phyloP scores from a whole-genome alignment of 2,113 vertebrate genomes.

The Panthera leo region DNA sequence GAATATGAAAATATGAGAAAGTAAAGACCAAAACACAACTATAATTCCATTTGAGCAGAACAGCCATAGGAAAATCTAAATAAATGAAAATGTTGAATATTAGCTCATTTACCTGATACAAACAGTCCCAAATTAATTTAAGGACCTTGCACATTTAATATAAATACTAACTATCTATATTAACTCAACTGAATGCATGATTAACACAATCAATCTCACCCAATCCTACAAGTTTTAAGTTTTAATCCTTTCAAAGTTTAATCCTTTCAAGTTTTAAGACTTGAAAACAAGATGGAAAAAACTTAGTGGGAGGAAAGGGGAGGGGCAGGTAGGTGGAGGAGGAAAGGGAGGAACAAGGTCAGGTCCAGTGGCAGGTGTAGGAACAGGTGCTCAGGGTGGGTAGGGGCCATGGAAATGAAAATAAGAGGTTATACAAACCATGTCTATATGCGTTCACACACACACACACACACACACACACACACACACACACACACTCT shows the following conservation, averaged over 20 bases:
- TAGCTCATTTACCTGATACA: background rate
- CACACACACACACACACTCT: background rate
- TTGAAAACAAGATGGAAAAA: background rate
- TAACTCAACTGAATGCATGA: background rate
- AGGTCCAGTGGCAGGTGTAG: no score
- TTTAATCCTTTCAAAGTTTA: no score
- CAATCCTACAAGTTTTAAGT: background rate
- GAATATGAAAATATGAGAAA: background rate
- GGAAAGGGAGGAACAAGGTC: background rate
- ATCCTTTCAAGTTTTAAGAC: background rate
- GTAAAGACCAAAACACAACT: background rate
- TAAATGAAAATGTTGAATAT: background rate
- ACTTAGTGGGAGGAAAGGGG: background rate
- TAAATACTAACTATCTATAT: background rate
- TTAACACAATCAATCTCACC: background rate
- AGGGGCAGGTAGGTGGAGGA: background rate
- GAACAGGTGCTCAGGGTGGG: background rate
- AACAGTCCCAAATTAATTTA: background rate
- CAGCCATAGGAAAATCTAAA: background rate
- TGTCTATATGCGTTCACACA: background rate
- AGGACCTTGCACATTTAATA: background rate
- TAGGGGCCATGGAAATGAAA: background rate
- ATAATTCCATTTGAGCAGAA: background rate
- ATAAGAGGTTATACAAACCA: background rate
- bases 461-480: background rate